Conservation (phyloP, 1,140 invertebrate genomes). For the Drosophila baimaii region DNA sequence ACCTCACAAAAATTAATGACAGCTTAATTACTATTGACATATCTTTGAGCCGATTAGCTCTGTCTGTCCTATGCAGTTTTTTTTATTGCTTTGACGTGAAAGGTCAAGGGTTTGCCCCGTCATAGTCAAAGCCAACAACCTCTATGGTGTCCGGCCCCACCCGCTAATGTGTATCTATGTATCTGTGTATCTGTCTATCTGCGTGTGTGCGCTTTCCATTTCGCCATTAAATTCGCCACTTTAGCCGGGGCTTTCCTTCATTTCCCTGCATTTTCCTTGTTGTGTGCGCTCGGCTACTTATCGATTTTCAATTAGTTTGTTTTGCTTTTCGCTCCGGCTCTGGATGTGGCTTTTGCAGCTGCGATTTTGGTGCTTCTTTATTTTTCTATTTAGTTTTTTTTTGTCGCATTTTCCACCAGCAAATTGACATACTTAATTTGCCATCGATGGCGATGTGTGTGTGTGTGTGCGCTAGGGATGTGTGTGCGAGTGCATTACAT, state of each 20-base stretch:
- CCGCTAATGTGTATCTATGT: slow-evolving; percentile 1
- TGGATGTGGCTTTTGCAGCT: slow-evolving; percentile 51
- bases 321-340: slow-evolving; percentile 50
- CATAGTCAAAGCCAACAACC: slow-evolving; percentile 46
- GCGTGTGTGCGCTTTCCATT: slow-evolving; percentile 37
- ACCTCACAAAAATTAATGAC: neutral
- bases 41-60: slow-evolving; percentile 2
- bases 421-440: slow-evolving; percentile 79
- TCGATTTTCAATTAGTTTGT: slow-evolving; percentile 81
- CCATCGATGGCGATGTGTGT: slow-evolving; percentile 44
- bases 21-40: slow-evolving; percentile 24
- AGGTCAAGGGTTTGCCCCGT: slow-evolving; percentile 37
- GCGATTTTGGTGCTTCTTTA: slow-evolving; percentile 35
- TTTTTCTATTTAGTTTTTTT: slow-evolving; percentile 27
- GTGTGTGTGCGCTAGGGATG: slow-evolving; percentile 4
- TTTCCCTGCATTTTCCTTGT: slow-evolving; percentile 23
- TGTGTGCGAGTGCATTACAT: slow-evolving; percentile 54
- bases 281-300: slow-evolving; percentile 48
- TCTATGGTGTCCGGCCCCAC: neutral
- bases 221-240: slow-evolving; percentile 59
- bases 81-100: neutral
- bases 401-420: slow-evolving; percentile 51
- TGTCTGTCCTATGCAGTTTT: neutral
- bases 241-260: slow-evolving; percentile 19
- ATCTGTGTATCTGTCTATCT: slow-evolving; percentile 12